Percentiles rank a stretch among this genome's conserved stretches.
Evolutionary conservation across 2,797 vertebrate species (phyloP).

Genomic region (Coracias cyanogaster): DNA sequence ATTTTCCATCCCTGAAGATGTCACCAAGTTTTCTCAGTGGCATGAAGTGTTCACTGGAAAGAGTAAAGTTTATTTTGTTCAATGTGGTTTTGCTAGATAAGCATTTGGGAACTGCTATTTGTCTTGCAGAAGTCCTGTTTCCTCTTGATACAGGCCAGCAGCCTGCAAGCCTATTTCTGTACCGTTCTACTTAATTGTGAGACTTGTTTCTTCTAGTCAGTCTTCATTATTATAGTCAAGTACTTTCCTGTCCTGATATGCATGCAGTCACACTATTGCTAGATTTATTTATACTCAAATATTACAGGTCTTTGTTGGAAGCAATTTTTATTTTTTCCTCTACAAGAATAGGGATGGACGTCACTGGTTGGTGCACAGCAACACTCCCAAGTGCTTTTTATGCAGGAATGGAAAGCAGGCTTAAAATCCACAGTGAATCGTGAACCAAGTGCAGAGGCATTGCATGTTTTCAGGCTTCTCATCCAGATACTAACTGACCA

Average conservation of each 20-base stretch:
- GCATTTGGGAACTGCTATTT: slow-evolving; percentile 31
- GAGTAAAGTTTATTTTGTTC: slow-evolving; percentile 51
- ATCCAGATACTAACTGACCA: neutral
- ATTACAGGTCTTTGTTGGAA: neutral
- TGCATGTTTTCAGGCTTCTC: neutral
- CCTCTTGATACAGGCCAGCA: neutral
- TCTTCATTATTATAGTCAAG: neutral
- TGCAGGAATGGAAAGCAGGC: neutral
- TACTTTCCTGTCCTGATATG: neutral
- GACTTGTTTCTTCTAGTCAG: neutral
- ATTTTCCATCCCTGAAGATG: neutral
- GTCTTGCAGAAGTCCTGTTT: slow-evolving; percentile 30
- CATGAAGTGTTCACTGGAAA: neutral
- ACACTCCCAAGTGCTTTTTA: neutral
- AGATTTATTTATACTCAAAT: slow-evolving; percentile 19
- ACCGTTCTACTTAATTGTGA: neutral
- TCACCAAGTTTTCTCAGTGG: slow-evolving; percentile 14
- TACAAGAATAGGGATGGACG: neutral
- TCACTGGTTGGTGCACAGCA: neutral
- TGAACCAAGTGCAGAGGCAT: neutral
- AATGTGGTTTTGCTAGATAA: slow-evolving; percentile 62
- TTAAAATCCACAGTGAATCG: neutral
- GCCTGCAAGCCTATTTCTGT: neutral
- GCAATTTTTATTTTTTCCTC: neutral
- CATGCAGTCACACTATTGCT: neutral